phyloP scores from a whole-genome alignment of 2,113 vertebrate genomes.

The Sakesphorus luctuosus region DNA sequence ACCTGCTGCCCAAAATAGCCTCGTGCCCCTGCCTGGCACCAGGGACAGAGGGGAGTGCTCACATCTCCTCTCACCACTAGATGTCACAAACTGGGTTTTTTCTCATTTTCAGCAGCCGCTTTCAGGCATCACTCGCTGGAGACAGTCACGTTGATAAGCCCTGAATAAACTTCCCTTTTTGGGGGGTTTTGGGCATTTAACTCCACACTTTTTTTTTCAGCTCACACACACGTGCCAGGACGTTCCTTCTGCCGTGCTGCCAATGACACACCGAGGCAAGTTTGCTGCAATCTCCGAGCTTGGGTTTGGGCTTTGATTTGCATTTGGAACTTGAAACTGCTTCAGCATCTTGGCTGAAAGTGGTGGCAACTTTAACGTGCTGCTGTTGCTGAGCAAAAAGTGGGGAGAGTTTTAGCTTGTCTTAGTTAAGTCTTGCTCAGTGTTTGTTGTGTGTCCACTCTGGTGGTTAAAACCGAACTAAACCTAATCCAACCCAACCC shows the following conservation, averaged over 20 bases:
- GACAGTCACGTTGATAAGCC: neutral
- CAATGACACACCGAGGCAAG: neutral
- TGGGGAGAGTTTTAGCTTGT: neutral
- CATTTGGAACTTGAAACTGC: neutral
- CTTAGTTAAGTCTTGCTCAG: neutral
- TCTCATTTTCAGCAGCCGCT: neutral
- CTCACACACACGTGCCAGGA: neutral
- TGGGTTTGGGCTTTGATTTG: neutral
- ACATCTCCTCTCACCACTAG: constrained; percentile 16
- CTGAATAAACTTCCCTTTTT: neutral
- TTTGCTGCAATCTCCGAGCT: neutral
- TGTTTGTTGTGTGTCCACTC: accelerated
- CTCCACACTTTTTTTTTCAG: neutral
- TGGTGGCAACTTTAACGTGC: accelerated
- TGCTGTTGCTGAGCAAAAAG: neutral
- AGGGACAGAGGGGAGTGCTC: neutral
- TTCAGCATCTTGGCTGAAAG: neutral
- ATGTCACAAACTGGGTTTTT: neutral
- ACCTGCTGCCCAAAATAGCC: neutral
- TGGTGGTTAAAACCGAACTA: neutral
- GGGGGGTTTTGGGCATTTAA: neutral
- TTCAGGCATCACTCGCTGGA: neutral
- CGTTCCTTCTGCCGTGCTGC: neutral
- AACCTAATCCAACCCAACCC: no score
- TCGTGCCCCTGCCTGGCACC: neutral